Percentiles rank a stretch among this genome's conserved stretches.
These are phyloP conservation scores for Idaea aversata DNA, from an alignment of 2,888 invertebrate species.

Conservation along the genomic window DNA sequence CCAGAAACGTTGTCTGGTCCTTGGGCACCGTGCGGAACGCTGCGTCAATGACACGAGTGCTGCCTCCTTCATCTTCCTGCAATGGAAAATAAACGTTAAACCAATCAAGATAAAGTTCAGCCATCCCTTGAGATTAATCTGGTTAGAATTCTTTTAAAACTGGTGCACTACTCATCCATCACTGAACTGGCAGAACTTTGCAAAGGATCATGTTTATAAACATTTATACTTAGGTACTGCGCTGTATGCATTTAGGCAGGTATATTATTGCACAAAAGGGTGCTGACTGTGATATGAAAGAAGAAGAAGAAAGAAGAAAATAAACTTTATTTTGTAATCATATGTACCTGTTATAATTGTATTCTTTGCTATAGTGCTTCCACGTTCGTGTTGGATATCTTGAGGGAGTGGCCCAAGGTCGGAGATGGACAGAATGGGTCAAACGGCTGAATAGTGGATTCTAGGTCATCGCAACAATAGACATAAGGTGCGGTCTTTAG, in stretches of 20 bases:
- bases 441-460: slow-evolving; percentile 36
- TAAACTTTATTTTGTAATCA: no score
- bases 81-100: slow-evolving; percentile 5
- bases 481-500: slow-evolving; percentile 35
- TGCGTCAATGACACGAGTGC: slow-evolving; percentile 77
- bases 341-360: neutral
- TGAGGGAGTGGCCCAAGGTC: slow-evolving; percentile 31
- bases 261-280: no score
- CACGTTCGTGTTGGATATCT: slow-evolving; percentile 9
- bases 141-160: neutral
- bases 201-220: neutral
- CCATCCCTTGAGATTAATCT: neutral
- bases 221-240: neutral
- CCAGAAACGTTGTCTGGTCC: slow-evolving; percentile 88
- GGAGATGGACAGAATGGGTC: slow-evolving; percentile 23
- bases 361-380: neutral
- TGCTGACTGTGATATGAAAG: no score
- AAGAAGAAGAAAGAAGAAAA: no score
- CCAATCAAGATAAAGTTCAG: neutral
- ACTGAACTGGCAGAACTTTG: neutral
- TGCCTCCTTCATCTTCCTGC: slow-evolving; percentile 72
- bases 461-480: slow-evolving; percentile 40
- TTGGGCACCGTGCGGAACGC: slow-evolving; percentile 90
- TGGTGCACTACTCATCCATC: neutral
- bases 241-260: no score